phyloP scores from a whole-genome alignment of 2,888 invertebrate species.

The Cephus runcator region DNA sequence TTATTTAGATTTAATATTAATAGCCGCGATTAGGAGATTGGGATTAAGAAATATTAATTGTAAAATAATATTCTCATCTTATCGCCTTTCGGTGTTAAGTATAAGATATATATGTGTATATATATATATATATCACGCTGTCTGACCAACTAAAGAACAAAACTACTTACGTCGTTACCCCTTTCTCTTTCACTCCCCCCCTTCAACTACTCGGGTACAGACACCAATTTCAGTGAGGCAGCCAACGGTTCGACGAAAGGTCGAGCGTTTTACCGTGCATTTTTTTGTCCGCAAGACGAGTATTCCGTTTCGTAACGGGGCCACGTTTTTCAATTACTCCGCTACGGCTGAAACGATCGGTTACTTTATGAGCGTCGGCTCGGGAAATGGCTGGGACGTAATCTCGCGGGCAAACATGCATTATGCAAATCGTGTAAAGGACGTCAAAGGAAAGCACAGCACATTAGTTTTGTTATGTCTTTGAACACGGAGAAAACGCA shows the following conservation, averaged over 20 bases:
- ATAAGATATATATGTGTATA: too few relatives aligned
- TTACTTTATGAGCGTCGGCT: constrained; percentile 1
- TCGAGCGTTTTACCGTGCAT: not conserved
- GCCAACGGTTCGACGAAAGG: not conserved
- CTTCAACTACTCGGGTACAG: not conserved
- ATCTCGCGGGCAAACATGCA: constrained; percentile 8
- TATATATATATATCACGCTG: not conserved
- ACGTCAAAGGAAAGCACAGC: not conserved
- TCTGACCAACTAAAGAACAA: not conserved
- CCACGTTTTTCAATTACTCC: not conserved
- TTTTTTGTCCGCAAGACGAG: not conserved
- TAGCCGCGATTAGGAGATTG: too few relatives aligned
- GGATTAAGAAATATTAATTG: too few relatives aligned
- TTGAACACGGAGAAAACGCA: not conserved
- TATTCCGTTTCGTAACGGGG: not conserved
- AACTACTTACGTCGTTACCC: not conserved
- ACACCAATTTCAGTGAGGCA: not conserved
- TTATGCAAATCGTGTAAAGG: constrained; percentile 6
- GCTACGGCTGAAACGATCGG: not conserved
- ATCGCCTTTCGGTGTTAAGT: too few relatives aligned
- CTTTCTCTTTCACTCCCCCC: not conserved
- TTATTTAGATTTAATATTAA: too few relatives aligned
- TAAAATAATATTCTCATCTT: too few relatives aligned
- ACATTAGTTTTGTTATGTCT: not conserved
- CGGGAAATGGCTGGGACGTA: constrained; percentile 1